A percentile compares a stretch with the other conserved stretches of the same genome.
phyloP scores from a whole-genome alignment of 2,113 vertebrate genomes.

The Ailurus styani region DNA sequence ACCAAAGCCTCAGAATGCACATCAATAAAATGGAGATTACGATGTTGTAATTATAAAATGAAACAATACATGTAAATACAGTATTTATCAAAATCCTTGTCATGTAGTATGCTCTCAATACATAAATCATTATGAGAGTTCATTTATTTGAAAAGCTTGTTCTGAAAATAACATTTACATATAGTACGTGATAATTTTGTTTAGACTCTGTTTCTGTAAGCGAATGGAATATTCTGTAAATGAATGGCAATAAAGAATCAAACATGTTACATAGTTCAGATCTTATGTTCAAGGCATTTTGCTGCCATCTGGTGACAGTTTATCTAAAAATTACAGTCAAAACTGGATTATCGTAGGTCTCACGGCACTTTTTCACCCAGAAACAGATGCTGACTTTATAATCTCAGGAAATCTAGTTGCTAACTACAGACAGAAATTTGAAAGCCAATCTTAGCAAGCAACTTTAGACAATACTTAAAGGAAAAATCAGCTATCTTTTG shows the following conservation, averaged over 20 bases:
- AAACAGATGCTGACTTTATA: neutral
- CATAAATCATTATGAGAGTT: neutral
- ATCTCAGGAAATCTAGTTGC: neutral
- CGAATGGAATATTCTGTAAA: neutral
- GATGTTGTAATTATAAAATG: neutral
- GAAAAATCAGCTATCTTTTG: neutral
- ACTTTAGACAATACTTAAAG: neutral
- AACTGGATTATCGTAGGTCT: neutral
- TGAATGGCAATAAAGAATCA: neutral
- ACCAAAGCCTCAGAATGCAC: neutral
- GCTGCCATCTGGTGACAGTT: conserved; percentile 38
- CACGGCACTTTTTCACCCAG: neutral
- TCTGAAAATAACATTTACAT: neutral
- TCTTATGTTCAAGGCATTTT: neutral
- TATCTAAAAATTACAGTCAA: neutral
- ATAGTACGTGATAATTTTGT: neutral
- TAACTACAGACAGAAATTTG: neutral
- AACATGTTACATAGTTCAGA: neutral
- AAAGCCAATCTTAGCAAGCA: neutral
- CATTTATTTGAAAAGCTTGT: neutral
- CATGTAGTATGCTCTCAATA: neutral
- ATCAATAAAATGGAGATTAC: neutral
- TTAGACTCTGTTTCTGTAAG: neutral
- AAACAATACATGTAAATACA: neutral
- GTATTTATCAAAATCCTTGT: neutral